phyloP scores from a whole-genome alignment of 2,113 vertebrate genomes.

The Chascanopsetta lugubris region DNA sequence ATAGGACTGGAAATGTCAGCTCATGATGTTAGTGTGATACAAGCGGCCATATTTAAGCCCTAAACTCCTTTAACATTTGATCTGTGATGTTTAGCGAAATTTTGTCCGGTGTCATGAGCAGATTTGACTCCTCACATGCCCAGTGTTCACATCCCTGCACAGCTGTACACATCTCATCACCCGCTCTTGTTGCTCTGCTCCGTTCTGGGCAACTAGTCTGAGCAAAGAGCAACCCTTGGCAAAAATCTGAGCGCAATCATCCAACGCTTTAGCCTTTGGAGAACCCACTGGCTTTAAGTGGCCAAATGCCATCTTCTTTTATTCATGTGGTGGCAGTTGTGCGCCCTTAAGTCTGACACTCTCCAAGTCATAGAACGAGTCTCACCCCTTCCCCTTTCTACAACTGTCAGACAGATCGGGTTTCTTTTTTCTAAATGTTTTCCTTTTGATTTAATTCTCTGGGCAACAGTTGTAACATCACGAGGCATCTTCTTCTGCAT shows the following conservation, averaged over 20 bases:
- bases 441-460: conserved; percentile 57
- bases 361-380: conserved; percentile 29
- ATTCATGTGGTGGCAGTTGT: conserved; percentile 49
- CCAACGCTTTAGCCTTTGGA: conserved; percentile 57
- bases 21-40: neutral
- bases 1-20: neutral
- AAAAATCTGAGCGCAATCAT: conserved; percentile 40
- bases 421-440: conserved; percentile 40
- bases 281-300: conserved; percentile 50
- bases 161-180: conserved; percentile 50
- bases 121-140: conserved; percentile 56
- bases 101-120: conserved; percentile 50
- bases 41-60: neutral
- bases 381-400: conserved; percentile 22
- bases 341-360: conserved; percentile 31
- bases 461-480: conserved; percentile 63
- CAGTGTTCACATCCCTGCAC: conserved; percentile 41
- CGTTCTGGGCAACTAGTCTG: conserved; percentile 43
- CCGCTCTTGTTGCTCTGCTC: conserved; percentile 23
- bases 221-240: conserved; percentile 60
- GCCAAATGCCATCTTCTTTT: conserved; percentile 63
- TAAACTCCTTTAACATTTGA: neutral
- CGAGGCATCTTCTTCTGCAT: conserved; percentile 59
- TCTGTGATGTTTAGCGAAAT: conserved; percentile 31
- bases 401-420: conserved; percentile 42